Percentiles rank a stretch among this genome's conserved stretches.
These are phyloP conservation scores for Siniperca scherzeri DNA, from an alignment of 2,797 vertebrate species.

Conservation along the genomic window DNA sequence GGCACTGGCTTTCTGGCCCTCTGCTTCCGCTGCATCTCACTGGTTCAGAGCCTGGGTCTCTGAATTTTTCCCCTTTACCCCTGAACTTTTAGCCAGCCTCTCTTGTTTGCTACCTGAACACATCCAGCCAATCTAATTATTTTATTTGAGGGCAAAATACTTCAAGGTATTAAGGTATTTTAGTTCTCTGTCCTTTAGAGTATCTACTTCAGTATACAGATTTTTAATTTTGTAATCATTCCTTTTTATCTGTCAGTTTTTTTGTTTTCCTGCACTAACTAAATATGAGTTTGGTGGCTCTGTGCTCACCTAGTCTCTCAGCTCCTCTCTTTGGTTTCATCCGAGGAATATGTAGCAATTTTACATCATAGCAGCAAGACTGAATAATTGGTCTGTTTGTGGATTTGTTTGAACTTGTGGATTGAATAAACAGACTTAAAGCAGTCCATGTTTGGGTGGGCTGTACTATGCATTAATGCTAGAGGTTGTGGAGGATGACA, in stretches of 20 bases:
- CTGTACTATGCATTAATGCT: slow-evolving; percentile 38
- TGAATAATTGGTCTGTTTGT: slow-evolving; percentile 4
- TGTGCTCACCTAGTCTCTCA: neutral
- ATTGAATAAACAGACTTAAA: slow-evolving; percentile 4
- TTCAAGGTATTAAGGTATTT: neutral
- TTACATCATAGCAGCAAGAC: neutral
- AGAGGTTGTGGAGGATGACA: neutral
- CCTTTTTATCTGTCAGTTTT: slow-evolving; percentile 31
- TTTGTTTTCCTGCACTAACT: neutral
- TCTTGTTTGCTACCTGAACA: slow-evolving; percentile 3
- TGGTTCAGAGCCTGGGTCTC: slow-evolving; percentile 78
- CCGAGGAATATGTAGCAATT: slow-evolving; percentile 24
- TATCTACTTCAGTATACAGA: neutral
- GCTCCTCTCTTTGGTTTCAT: neutral
- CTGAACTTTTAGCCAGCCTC: slow-evolving; percentile 30
- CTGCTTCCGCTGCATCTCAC: slow-evolving; percentile 87
- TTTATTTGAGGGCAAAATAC: slow-evolving; percentile 4
- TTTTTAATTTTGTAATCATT: slow-evolving; percentile 45
- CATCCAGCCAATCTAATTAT: neutral
- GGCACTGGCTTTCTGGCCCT: slow-evolving; percentile 93
- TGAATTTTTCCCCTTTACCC: slow-evolving; percentile 48
- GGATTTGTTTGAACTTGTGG: slow-evolving; percentile 17
- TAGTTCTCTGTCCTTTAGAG: neutral
- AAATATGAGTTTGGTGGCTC: neutral
- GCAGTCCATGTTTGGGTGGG: neutral